phyloP scores from a whole-genome alignment of 2,113 vertebrate species.

The Cebidichthys violaceus region DNA sequence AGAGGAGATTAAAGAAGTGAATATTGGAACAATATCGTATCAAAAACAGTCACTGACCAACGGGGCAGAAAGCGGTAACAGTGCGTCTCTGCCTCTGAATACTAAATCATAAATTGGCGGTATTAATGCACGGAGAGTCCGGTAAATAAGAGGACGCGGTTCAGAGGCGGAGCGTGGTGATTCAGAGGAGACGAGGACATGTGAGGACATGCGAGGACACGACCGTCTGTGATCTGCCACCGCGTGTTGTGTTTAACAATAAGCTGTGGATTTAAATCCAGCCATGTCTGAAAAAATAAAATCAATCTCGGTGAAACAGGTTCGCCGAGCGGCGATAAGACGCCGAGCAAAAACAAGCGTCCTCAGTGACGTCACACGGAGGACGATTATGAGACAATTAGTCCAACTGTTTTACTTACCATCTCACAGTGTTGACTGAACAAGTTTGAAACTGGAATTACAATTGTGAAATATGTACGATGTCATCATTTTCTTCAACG shows the following conservation, averaged over 20 bases:
- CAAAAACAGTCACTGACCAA: constrained; percentile 13
- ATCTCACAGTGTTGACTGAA: background rate
- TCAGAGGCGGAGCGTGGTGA: constrained; percentile 13
- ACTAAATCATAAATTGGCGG: constrained; percentile 8
- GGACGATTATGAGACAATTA: too few species aligned
- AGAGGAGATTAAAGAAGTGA: constrained; percentile 44
- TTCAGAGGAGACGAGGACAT: constrained; percentile 32
- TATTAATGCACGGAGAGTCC: constrained; percentile 1
- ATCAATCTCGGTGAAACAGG: constrained; percentile 16
- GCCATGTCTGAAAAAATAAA: background rate
- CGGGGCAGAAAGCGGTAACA: background rate
- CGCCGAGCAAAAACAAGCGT: too few species aligned
- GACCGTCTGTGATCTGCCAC: constrained; percentile 19
- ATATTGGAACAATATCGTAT: constrained; percentile 19
- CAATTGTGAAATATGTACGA: background rate
- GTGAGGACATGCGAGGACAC: constrained; percentile 50
- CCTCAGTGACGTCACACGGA: background rate
- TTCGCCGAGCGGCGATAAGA: too few species aligned
- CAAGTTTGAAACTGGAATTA: background rate
- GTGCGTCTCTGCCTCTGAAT: constrained; percentile 1
- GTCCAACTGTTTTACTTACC: background rate
- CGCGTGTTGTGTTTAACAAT: constrained; percentile 21
- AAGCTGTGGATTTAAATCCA: constrained; percentile 2
- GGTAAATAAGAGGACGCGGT: constrained; percentile 7
- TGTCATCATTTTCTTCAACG: background rate